Conservation (phyloP, 2,888 invertebrate genomes). For the Sussaba pulchella region DNA sequence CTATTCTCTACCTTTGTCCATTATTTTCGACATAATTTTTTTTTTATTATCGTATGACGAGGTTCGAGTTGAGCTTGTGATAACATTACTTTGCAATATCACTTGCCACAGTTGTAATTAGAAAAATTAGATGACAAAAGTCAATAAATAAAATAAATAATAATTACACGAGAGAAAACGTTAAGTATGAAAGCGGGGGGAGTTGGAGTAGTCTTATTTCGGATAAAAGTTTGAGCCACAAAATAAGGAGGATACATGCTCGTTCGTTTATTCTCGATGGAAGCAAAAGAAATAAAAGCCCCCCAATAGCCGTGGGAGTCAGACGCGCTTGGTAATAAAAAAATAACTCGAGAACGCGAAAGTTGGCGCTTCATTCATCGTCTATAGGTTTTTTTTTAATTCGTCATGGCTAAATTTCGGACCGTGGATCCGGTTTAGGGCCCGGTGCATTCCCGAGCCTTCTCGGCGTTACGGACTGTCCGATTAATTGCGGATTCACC, state of each 20-base stretch:
- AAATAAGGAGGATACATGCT: constrained; percentile 45
- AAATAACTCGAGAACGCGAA: constrained; percentile 44
- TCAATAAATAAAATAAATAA: constrained; percentile 8
- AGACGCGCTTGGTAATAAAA: constrained; percentile 30
- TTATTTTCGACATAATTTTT: no score
- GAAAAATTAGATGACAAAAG: neutral
- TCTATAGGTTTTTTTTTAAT: constrained; percentile 58
- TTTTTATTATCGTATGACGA: no score
- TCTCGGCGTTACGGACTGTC: neutral
- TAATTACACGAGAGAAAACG: neutral
- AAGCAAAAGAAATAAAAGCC: constrained; percentile 37
- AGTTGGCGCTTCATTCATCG: neutral
- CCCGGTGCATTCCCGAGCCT: constrained; percentile 5
- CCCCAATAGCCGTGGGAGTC: constrained; percentile 6
- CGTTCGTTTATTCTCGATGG: constrained; percentile 44
- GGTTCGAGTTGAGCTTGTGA: no score
- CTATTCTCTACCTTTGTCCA: no score
- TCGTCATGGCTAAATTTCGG: constrained; percentile 74
- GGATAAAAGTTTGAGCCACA: no score
- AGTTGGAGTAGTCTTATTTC: no score
- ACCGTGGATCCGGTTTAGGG: constrained; percentile 71
- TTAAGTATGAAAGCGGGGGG: no score
- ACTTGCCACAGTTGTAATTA: constrained; percentile 11
- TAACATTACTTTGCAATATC: no score
- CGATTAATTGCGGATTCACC: constrained; percentile 4